Percentiles rank a stretch among this genome's conserved stretches.
Evolutionary conservation across 2,113 vertebrate genomes (phyloP).

Genomic region (Cromileptes altivelis): DNA sequence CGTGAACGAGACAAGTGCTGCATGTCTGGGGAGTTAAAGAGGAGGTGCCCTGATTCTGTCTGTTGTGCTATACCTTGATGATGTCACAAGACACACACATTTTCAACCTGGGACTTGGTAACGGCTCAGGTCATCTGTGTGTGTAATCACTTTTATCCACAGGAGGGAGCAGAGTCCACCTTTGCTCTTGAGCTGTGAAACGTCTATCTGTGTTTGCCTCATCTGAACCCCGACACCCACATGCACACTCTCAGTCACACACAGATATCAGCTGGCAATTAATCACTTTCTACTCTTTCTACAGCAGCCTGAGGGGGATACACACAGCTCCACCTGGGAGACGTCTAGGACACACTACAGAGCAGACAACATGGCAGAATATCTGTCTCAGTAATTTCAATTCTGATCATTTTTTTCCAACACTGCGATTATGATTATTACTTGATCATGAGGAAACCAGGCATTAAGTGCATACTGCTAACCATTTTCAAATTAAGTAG

Average conservation of each 20-base stretch:
- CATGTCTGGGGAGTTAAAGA: conserved; percentile 23
- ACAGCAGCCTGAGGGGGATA: not conserved
- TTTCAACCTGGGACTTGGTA: conserved; percentile 9
- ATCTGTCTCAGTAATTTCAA: not conserved
- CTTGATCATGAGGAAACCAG: not conserved
- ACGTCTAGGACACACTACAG: conserved; percentile 13
- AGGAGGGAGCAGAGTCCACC: conserved; percentile 13
- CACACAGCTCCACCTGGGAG: conserved; percentile 25
- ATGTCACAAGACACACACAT: conserved; percentile 27
- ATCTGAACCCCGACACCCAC: conserved; percentile 7
- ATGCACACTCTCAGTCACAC: not conserved
- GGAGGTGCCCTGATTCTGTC: conserved; percentile 26
- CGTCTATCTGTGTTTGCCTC: conserved; percentile 26
- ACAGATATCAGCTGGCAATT: conserved; percentile 43
- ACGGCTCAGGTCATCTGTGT: conserved; percentile 44
- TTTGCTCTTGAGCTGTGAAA: conserved; percentile 42
- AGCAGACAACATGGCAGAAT: conserved; percentile 22
- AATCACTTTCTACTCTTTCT: conserved; percentile 32
- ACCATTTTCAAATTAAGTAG: conserved; percentile 25
- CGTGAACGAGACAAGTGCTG: conserved; percentile 16
- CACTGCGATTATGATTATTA: conserved; percentile 1
- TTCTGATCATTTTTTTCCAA: conserved; percentile 10
- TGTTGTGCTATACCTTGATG: conserved; percentile 34
- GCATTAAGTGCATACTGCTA: not conserved
- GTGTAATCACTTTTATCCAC: conserved; percentile 59